Percentiles rank a stretch among this genome's conserved stretches.
Evolutionary conservation across 2,797 vertebrate genomes (phyloP).

Genomic region (Platyrinchus mystaceus): DNA sequence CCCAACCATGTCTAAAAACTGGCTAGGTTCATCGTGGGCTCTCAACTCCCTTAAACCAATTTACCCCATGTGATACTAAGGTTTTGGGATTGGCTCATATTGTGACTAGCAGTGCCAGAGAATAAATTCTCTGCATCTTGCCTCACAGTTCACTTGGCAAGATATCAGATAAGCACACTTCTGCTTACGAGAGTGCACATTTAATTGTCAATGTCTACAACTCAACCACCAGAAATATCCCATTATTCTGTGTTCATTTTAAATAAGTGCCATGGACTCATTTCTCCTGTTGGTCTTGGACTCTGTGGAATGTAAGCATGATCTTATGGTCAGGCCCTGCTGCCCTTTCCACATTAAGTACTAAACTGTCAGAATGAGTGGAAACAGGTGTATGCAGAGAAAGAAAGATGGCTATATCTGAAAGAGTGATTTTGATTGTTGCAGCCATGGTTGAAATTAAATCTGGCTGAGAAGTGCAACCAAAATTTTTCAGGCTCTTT

Average conservation of each 20-base stretch:
- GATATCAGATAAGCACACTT: background rate
- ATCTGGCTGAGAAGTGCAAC: background rate
- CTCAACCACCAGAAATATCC: background rate
- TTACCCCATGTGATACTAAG: background rate
- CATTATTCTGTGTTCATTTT: background rate
- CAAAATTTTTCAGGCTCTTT: background rate
- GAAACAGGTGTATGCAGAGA: conserved; percentile 53
- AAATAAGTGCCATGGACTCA: conserved; percentile 27
- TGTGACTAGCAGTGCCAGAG: background rate
- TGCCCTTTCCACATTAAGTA: conserved; percentile 62
- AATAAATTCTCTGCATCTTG: background rate
- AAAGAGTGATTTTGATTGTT: background rate
- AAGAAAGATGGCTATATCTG: conserved; percentile 31
- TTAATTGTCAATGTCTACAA: background rate
- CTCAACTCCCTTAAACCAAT: background rate
- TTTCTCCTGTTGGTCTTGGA: background rate
- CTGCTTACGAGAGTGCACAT: background rate
- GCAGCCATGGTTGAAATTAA: background rate
- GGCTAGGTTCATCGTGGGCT: background rate
- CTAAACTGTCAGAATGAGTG: conserved; percentile 51
- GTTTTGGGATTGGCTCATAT: background rate
- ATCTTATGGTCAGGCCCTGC: conserved; percentile 33
- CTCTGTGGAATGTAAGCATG: conserved; percentile 50
- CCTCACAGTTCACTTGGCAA: background rate
- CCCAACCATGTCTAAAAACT: background rate